These are phyloP conservation scores for Heloderma charlesbogerti DNA, from an alignment of 2,113 vertebrate genomes.

Conservation along the genomic window DNA sequence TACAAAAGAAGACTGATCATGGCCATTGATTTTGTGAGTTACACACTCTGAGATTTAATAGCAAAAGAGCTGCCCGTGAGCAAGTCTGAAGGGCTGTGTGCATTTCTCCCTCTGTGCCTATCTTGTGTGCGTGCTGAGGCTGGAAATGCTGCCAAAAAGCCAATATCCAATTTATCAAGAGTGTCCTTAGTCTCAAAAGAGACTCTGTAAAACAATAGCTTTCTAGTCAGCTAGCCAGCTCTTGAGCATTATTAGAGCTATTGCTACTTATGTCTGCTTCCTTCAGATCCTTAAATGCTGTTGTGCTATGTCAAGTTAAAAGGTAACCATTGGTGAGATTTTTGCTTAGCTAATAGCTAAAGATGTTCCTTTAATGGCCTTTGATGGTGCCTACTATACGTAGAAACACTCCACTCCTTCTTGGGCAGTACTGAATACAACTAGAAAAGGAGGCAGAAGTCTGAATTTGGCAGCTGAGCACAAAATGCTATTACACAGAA, in stretches of 20 bases:
- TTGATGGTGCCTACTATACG: neutral
- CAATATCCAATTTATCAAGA: conserved; percentile 19
- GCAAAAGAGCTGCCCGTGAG: neutral
- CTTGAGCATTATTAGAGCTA: neutral
- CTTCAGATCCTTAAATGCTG: neutral
- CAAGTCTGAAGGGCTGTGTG: neutral
- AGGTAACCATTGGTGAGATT: no score
- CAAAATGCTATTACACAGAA: neutral
- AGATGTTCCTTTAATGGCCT: neutral
- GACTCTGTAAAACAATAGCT: neutral
- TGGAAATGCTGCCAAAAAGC: conserved; percentile 14
- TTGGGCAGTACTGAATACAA: neutral
- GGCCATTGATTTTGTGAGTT: neutral
- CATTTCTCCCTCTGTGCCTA: neutral
- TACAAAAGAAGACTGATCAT: neutral
- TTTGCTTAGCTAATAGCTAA: neutral
- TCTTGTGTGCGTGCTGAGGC: neutral
- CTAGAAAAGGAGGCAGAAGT: neutral
- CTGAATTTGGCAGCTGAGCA: neutral
- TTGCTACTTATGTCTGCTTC: neutral
- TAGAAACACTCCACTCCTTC: neutral
- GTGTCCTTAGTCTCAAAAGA: neutral
- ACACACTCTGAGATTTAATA: neutral
- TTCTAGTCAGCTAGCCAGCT: neutral
- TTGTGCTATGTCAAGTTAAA: neutral